Conservation (phyloP, 2,797 vertebrate genomes). For the Hippocampus kuda region DNA sequence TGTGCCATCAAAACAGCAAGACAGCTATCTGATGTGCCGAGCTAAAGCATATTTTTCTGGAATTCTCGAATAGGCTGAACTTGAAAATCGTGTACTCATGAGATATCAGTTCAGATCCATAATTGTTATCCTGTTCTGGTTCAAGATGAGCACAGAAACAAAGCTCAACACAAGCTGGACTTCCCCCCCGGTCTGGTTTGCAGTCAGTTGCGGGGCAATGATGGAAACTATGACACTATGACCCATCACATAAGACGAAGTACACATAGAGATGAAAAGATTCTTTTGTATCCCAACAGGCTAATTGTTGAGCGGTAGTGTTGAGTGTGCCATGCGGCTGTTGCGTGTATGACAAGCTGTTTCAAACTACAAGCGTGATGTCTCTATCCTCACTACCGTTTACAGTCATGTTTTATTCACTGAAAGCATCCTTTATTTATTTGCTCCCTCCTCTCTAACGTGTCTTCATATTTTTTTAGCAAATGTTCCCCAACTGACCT, state of each 20-base stretch:
- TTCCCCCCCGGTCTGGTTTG: no score
- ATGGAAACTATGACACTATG: neutral
- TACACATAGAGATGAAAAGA: constrained; percentile 5
- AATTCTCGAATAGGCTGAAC: no score
- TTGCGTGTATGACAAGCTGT: constrained; percentile 18
- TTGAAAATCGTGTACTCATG: no score
- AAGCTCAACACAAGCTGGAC: no score
- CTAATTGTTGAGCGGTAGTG: constrained; percentile 1
- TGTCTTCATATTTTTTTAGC: constrained; percentile 33
- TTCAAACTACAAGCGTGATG: constrained; percentile 15
- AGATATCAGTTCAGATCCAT: no score
- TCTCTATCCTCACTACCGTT: constrained; percentile 50
- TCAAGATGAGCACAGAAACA: no score
- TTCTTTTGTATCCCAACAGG: constrained; percentile 15
- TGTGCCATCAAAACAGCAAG: no score
- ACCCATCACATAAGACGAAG: neutral
- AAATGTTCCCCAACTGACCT: constrained; percentile 36
- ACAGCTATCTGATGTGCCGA: no score
- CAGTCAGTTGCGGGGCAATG: no score
- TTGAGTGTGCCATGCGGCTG: constrained; percentile 22
- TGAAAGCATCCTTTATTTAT: constrained; percentile 56
- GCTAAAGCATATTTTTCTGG: no score
- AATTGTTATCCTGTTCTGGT: no score
- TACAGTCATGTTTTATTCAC: constrained; percentile 67
- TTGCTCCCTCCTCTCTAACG: constrained; percentile 37